Evolutionary conservation across 1,140 invertebrate genomes (phyloP).

Genomic region (Harpegnathos saltator): DNA sequence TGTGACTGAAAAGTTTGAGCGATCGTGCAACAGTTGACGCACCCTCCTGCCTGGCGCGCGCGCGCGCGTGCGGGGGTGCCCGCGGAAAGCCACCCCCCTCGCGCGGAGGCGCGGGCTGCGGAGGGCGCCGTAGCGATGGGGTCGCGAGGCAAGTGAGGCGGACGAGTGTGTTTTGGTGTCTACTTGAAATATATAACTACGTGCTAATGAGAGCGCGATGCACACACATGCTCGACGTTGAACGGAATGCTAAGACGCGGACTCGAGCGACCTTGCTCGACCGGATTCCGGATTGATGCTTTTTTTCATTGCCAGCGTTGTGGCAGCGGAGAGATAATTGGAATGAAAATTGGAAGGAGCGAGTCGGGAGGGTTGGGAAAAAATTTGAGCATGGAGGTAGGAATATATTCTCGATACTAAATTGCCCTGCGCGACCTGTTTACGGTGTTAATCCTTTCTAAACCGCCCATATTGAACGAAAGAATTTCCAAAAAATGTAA

Average conservation of each 20-base stretch:
- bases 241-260: neutral
- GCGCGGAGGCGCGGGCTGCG: conserved; percentile 34
- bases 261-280: neutral
- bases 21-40: conserved; percentile 80
- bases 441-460: no score
- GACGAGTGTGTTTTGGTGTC: conserved; percentile 10
- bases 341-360: no score
- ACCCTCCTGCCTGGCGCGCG: conserved; percentile 64
- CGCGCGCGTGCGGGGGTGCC: no score
- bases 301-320: no score
- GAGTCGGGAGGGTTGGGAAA: no score
- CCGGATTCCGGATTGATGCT: no score
- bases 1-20: conserved; percentile 77
- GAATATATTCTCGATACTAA: no score
- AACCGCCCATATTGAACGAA: no score
- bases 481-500: no score
- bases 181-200: conserved; percentile 15
- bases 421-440: no score
- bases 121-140: conserved; percentile 5
- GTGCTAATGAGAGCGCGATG: neutral
- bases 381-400: no score
- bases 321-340: no score
- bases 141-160: conserved; percentile 13
- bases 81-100: conserved; percentile 31
- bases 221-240: neutral